A percentile compares a stretch with the other conserved stretches of the same genome.
Evolutionary conservation across 2,888 invertebrate species (phyloP).

Genomic region (Sinodicranocentrus sp.): DNA sequence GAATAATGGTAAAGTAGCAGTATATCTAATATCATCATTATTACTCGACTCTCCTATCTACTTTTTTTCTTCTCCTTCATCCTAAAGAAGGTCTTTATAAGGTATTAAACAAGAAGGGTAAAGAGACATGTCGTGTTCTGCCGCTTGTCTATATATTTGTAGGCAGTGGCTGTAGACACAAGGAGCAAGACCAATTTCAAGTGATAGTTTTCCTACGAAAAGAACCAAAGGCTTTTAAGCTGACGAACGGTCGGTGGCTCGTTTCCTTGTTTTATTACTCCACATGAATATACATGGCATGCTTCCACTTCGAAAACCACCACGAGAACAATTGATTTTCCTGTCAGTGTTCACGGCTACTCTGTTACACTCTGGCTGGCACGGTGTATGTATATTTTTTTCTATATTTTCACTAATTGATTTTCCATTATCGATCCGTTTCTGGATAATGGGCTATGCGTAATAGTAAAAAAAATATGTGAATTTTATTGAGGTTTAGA

Average conservation of each 20-base stretch:
- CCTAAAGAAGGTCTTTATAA: constrained; percentile 47
- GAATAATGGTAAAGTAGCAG: constrained; percentile 24
- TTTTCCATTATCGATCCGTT: constrained; percentile 38
- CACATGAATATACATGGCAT: constrained; percentile 36
- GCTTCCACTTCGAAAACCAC: constrained; percentile 28
- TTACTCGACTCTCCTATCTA: not conserved
- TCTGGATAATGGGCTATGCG: not conserved
- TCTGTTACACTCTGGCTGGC: constrained; percentile 24
- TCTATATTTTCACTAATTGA: constrained; percentile 49
- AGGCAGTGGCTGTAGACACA: constrained; percentile 57
- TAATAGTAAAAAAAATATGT: not conserved
- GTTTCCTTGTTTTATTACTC: constrained; percentile 56
- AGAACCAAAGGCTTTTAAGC: constrained; percentile 49
- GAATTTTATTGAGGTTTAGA: not conserved
- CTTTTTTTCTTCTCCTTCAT: not conserved
- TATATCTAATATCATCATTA: constrained; percentile 50
- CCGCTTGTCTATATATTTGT: not conserved
- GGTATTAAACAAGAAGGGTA: constrained; percentile 38
- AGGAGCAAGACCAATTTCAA: constrained; percentile 54
- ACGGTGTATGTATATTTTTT: too few species aligned
- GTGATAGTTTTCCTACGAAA: constrained; percentile 28
- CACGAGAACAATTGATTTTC: constrained; percentile 63
- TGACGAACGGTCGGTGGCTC: constrained; percentile 48
- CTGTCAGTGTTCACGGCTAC: constrained; percentile 55
- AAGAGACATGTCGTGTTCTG: constrained; percentile 19